phyloP scores from a whole-genome alignment of 2,888 invertebrate genomes.

The Mythimna loreyi region DNA sequence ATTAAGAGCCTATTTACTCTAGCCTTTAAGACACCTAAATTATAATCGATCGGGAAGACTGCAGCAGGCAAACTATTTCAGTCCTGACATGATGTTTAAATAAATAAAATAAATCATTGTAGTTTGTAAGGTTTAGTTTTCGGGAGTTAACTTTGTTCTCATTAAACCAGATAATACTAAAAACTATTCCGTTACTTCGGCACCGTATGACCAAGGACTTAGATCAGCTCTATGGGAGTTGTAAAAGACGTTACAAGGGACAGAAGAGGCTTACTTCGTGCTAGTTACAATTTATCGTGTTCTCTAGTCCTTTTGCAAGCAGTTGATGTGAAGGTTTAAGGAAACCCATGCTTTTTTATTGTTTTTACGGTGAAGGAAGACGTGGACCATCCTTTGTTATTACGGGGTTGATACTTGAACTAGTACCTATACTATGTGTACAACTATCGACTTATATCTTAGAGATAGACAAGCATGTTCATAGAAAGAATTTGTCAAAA shows the following conservation, averaged over 20 bases:
- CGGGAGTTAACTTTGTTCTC: background rate
- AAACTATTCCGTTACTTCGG: background rate
- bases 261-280: background rate
- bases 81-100: too few species aligned
- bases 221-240: slow-evolving; percentile 9
- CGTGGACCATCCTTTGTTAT: background rate
- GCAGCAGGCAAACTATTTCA: too few species aligned
- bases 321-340: background rate
- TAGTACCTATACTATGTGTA: too few species aligned
- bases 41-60: too few species aligned
- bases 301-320: slow-evolving; percentile 17
- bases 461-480: too few species aligned
- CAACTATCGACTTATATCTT: too few species aligned
- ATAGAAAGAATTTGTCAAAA: too few species aligned
- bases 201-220: slow-evolving; percentile 14
- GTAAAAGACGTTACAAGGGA: slow-evolving; percentile 17
- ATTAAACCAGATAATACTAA: background rate
- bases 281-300: slow-evolving; percentile 36
- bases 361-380: background rate
- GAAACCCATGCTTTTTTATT: background rate
- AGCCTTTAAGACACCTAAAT: too few species aligned
- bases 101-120: background rate
- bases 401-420: background rate
- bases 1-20: too few species aligned
- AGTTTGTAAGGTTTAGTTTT: background rate